Evolutionary conservation across 2,888 invertebrate genomes (phyloP).

Genomic region (Poecilus cupreus): DNA sequence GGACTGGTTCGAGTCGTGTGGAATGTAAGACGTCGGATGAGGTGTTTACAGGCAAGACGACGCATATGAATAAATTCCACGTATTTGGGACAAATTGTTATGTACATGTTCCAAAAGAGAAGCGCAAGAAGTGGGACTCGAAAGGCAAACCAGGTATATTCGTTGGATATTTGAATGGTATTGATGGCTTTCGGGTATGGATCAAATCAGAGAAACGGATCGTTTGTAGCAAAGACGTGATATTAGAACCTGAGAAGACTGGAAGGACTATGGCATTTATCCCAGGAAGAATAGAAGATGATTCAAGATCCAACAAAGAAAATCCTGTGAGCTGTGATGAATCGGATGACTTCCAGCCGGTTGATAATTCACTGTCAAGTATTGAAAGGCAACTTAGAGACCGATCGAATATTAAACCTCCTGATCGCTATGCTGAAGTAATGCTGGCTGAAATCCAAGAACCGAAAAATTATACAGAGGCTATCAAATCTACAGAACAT

Average conservation of each 20-base stretch:
- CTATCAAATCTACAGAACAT: constrained; percentile 56
- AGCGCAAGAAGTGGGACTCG: constrained; percentile 61
- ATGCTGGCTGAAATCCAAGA: constrained; percentile 11
- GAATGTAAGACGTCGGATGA: constrained; percentile 60
- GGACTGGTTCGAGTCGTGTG: constrained; percentile 58
- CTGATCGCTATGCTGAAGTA: background rate
- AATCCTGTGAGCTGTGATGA: no score
- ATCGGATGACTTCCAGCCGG: no score
- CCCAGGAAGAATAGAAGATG: background rate
- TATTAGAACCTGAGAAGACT: constrained; percentile 47
- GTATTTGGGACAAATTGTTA: constrained; percentile 62
- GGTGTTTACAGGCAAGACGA: constrained; percentile 58
- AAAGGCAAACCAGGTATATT: no score
- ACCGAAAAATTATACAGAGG: constrained; percentile 61
- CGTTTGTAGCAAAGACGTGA: constrained; percentile 46
- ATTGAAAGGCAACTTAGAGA: background rate
- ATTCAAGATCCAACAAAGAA: no score
- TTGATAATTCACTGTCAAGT: background rate
- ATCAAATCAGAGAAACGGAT: constrained; percentile 23
- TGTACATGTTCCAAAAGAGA: constrained; percentile 62
- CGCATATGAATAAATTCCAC: constrained; percentile 55
- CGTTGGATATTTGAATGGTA: no score
- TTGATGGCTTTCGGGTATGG: constrained; percentile 57
- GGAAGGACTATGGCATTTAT: background rate
- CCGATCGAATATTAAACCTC: background rate